phyloP scores from a whole-genome alignment of 1,140 invertebrate genomes.

The Platyura marginata region DNA sequence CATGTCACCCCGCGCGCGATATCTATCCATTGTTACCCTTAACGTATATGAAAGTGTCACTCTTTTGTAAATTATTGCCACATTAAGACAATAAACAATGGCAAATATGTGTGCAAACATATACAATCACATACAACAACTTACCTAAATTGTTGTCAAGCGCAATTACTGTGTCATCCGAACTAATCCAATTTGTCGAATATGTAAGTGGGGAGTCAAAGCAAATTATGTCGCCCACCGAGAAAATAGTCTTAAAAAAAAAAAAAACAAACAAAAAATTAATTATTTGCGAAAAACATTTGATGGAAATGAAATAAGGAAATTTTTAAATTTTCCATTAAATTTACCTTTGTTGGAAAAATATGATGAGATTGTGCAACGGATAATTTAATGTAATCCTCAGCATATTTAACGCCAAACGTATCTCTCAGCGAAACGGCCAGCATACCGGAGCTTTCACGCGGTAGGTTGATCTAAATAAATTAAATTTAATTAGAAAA shows the following conservation, averaged over 20 bases:
- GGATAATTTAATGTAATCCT: conserved; percentile 20
- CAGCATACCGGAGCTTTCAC: conserved; percentile 20
- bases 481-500: conserved; percentile 3
- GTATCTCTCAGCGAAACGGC: conserved; percentile 18
- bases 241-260: conserved; percentile 27
- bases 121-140: too few species aligned
- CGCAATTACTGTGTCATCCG: conserved; percentile 19
- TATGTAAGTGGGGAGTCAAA: conserved; percentile 25
- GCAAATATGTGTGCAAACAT: too few species aligned
- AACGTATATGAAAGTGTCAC: too few species aligned
- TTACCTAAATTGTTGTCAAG: conserved; percentile 20
- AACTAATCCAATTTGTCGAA: conserved; percentile 20
- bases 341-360: conserved; percentile 19
- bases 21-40: too few species aligned
- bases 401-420: conserved; percentile 20
- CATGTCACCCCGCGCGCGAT: too few species aligned
- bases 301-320: not conserved
- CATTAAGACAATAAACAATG: too few species aligned
- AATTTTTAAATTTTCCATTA: not conserved
- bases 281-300: not conserved
- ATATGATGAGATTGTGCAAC: conserved; percentile 16
- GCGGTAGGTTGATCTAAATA: conserved; percentile 14
- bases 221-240: conserved; percentile 34
- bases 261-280: not conserved
- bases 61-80: too few species aligned